Evolutionary conservation across 1,140 invertebrate genomes (phyloP).

Genomic region (Aphelenchoides besseyi): DNA sequence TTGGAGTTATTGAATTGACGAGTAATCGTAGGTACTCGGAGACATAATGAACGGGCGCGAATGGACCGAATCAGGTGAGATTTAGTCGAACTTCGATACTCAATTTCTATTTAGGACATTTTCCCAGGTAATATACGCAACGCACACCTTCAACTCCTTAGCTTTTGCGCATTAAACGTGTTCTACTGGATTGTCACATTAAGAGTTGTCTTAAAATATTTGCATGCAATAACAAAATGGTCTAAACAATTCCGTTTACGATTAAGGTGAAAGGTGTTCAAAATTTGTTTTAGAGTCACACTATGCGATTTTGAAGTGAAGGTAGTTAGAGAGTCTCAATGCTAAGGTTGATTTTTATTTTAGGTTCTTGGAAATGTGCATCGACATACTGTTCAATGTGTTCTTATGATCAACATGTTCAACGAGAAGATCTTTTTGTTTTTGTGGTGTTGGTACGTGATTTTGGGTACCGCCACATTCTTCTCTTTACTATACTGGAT

Average conservation of each 20-base stretch:
- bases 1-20: too few relatives aligned
- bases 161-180: too few relatives aligned
- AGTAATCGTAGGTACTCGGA: conserved; percentile 55
- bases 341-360: conserved; percentile 14
- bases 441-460: conserved; percentile 63
- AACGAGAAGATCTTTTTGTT: conserved; percentile 69
- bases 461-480: conserved; percentile 58
- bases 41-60: conserved; percentile 62
- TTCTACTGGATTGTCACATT: too few relatives aligned
- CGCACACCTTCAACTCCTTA: too few relatives aligned
- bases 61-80: conserved; percentile 60
- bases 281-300: conserved; percentile 46
- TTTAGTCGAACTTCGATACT: too few relatives aligned
- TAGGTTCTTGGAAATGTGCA: conserved; percentile 58
- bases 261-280: too few relatives aligned
- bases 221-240: neutral
- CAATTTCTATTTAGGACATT: too few relatives aligned
- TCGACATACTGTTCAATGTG: conserved; percentile 49
- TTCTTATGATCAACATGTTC: conserved; percentile 78
- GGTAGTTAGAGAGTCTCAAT: conserved; percentile 30
- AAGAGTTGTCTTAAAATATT: too few relatives aligned
- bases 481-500: conserved; percentile 62
- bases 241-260: too few relatives aligned
- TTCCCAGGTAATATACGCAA: conserved; percentile 47
- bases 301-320: conserved; percentile 63